These are phyloP conservation scores for Blastomussa wellsi DNA, from an alignment of 92 coral and sea anemone genomes.

Conservation along the genomic window DNA sequence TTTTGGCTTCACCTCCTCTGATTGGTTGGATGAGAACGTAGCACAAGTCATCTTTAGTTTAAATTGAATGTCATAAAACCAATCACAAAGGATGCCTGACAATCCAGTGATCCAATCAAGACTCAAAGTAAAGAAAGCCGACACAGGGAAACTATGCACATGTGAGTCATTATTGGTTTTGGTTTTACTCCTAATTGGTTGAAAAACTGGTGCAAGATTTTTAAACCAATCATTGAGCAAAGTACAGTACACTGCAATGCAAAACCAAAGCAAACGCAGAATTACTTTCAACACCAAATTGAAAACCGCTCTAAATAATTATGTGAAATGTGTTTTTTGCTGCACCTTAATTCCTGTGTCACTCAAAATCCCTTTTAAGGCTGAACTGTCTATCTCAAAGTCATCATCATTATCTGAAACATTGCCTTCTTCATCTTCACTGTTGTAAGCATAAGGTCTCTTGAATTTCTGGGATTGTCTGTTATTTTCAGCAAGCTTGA, in stretches of 20 bases:
- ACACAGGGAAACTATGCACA: too few species aligned
- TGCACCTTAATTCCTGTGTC: conserved; percentile 68
- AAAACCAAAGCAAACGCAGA: background rate
- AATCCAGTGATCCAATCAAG: too few species aligned
- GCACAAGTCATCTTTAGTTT: too few species aligned
- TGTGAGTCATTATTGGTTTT: too few species aligned
- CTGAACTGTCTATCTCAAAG: conserved; percentile 57
- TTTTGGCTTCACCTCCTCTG: too few species aligned
- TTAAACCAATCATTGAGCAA: too few species aligned
- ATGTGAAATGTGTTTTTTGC: background rate
- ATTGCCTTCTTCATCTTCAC: conserved; percentile 46
- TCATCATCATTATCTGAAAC: conserved; percentile 32
- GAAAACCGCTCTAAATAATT: background rate
- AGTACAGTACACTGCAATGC: background rate
- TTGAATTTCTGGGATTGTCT: conserved; percentile 8
- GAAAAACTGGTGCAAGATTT: too few species aligned
- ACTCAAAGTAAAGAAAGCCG: too few species aligned
- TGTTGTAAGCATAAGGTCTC: conserved; percentile 48
- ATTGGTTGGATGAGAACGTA: too few species aligned
- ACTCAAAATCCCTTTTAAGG: conserved; percentile 63
- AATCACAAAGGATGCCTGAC: too few species aligned
- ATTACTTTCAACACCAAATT: background rate
- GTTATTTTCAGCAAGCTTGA: conserved; percentile 42
- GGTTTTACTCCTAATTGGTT: too few species aligned
- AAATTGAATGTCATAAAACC: too few species aligned